Base-by-base conservation (phyloP, 2,113 vertebrate genomes). In the Tachysurus fulvidraco region DNA sequence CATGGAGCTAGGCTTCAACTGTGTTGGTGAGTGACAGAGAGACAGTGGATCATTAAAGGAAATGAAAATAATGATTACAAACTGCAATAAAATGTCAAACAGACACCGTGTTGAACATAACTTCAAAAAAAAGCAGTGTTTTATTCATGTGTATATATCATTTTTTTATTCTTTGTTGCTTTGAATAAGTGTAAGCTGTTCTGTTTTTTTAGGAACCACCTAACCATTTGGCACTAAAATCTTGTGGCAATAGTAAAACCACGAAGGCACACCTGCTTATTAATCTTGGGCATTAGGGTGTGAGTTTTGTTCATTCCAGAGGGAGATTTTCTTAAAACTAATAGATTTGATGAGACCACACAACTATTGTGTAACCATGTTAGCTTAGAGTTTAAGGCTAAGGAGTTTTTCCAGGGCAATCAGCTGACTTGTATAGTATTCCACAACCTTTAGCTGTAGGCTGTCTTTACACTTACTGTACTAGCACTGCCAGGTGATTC, bases 1-100 rank as follows among this genome's bases (percentile, higher is more conserved):
- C 30, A 95, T 94, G 78, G 98, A 99, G 87, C 89, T 91, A 88
- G 95, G 95, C 84, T 99, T 98, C 92, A 95, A 95, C 80, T 99
- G 98, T 89, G 88, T 92, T 0, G 97, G 98, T 99, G 92, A 95
- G 96, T 94, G 9, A 67, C 50, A 13, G 46, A 16, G 80, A 25
- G 83, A 78, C 79, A 83, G 78, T 12, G 79, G 17, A 52, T 21
- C 23, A 50, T n/a, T 50, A 76, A 14, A 14, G 25, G 4, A 76
- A 76, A 50, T 44, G 13, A 54, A 36, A 78, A 54, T 78, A 54
- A 54, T 28, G 74, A 54, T 28, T 76, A 12, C 4, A 10, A 74
- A 12, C 12, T 77, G 52, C 52, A 25, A 52, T 77, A 54, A 54
- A 25, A 77, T 50, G 14, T 25, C 0, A 50, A 50, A 23, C 11